Base-by-base conservation (phyloP, 2,888 invertebrate species). In the Plusia festucae region DNA sequence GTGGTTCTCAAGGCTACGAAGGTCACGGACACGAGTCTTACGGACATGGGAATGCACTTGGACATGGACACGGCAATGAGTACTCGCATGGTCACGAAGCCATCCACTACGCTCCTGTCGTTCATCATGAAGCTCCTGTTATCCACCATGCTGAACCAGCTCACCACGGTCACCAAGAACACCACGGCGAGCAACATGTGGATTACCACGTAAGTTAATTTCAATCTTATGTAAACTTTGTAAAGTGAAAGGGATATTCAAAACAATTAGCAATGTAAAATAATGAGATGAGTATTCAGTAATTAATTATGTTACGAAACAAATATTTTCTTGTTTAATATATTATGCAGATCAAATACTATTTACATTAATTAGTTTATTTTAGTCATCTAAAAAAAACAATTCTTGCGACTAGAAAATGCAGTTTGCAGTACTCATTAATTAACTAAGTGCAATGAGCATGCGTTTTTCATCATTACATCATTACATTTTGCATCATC, bases 201-300 rank as follows among this genome's bases (percentile, higher is more conserved):
- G 88, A 91, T 49, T 86, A 91, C 60, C 82, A 90, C 60, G 91
- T 90, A 82, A 85, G 89, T 82, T 44, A 0, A 7, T 32, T n/a
- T 1, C 0, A 27, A 58, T 30, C 13, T 46, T 44, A 60, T 20
- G 13, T 40, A 40, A 40, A 6, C 9, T 4, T 34, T 5, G 8
- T 49, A 11, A 49, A 49, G 46, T 20, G 46, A 49, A 49, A 49
- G 46, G 46, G 18, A 20, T 49, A 11, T 13, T 40, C n/a, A n/a
- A 40, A 40, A n/a, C n/a, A 40, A 40, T 40, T 40, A 40, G 40
- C n/a, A n/a, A 40, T 40, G 15, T n/a, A n/a, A n/a, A 40, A n/a
- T 40, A 40, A 40, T 40, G n/a, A 40, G 40, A 15, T 40, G n/a
- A 40, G n/a, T 40, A 40, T 40, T n/a, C 40, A 40, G 6, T n/a